phyloP scores from a whole-genome alignment of 2,888 invertebrate genomes.

The Pristionchus entomophagus region DNA sequence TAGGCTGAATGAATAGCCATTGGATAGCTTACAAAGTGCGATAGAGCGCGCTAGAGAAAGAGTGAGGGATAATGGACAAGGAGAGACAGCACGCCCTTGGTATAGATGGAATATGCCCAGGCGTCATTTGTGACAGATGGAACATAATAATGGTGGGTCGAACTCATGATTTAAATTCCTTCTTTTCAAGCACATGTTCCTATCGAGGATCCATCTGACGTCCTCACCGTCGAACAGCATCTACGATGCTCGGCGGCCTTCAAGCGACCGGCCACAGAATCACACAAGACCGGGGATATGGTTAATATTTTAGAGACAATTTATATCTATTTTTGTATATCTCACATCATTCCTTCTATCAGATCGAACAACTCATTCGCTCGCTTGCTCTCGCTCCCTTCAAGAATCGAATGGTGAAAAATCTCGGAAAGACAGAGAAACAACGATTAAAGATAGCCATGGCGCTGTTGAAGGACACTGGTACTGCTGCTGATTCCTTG shows the following conservation, averaged over 20 bases:
- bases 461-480: slow-evolving; percentile 84
- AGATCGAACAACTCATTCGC: slow-evolving; percentile 91
- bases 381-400: slow-evolving; percentile 92
- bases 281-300: slow-evolving; percentile 55
- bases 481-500: slow-evolving; percentile 59
- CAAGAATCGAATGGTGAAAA: slow-evolving; percentile 87
- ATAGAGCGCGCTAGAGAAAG: not conserved
- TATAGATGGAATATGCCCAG: not conserved
- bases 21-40: not conserved
- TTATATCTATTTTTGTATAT: not conserved
- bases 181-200: slow-evolving; percentile 82
- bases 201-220: slow-evolving; percentile 86
- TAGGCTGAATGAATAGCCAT: not conserved
- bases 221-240: slow-evolving; percentile 92
- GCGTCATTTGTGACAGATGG: not conserved
- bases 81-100: not conserved
- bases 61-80: not conserved
- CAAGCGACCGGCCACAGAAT: slow-evolving; percentile 58
- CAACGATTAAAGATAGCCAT: slow-evolving; percentile 91
- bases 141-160: not conserved
- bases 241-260: slow-evolving; percentile 83
- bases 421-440: slow-evolving; percentile 90
- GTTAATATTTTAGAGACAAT: slow-evolving; percentile 36
- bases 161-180: not conserved
- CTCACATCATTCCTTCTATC: slow-evolving; percentile 53